Conservation (phyloP, 2,797 vertebrate species). For the Rallus crepitans region DNA sequence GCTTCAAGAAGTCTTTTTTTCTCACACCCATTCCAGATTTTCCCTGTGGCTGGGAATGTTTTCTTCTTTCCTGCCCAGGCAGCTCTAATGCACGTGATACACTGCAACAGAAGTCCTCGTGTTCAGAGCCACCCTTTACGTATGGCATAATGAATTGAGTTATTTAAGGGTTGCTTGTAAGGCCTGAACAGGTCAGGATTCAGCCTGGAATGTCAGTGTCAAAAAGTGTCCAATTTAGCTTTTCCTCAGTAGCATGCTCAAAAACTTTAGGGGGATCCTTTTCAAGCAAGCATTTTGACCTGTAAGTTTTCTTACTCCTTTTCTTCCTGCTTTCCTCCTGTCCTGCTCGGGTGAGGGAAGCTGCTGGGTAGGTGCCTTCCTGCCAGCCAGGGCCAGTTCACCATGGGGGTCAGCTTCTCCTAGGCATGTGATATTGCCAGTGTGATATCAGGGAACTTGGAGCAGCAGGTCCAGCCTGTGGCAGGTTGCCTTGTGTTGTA, state of each 20-base stretch:
- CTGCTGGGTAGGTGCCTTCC: background rate
- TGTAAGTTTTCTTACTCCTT: background rate
- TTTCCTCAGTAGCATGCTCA: background rate
- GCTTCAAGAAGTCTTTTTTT: background rate
- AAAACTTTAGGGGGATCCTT: background rate
- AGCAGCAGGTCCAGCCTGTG: background rate
- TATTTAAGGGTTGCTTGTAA: background rate
- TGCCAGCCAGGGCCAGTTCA: background rate
- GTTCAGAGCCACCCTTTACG: background rate
- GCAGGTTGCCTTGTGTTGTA: background rate
- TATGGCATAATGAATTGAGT: background rate
- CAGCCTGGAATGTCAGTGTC: background rate
- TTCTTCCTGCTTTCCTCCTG: background rate
- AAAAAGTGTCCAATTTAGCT: no score
- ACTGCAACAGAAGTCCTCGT: background rate
- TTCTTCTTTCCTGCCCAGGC: background rate
- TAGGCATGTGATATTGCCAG: background rate
- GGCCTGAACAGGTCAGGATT: background rate
- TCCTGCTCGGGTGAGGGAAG: background rate
- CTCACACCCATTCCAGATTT: background rate
- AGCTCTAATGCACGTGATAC: background rate
- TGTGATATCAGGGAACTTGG: rapidly evolving
- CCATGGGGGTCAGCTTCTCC: background rate
- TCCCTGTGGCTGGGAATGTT: background rate
- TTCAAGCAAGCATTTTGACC: background rate